phyloP scores from a whole-genome alignment of 2,113 vertebrate species.

The Willisornis vidua region DNA sequence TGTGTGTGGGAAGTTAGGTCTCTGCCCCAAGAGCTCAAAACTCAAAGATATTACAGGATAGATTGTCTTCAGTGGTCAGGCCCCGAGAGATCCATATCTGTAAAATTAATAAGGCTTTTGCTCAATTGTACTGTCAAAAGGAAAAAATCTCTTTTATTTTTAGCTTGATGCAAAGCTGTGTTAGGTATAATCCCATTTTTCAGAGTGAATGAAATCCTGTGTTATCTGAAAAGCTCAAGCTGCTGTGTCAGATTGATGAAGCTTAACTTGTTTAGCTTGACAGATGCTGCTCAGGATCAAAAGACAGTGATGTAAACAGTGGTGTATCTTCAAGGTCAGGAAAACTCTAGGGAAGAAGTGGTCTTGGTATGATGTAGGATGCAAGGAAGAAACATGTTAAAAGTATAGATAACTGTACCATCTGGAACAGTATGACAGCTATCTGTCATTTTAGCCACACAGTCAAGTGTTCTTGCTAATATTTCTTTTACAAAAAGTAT shows the following conservation, averaged over 20 bases:
- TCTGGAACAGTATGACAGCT: background rate
- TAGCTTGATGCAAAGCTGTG: constrained; percentile 6
- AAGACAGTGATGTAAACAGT: constrained; percentile 23
- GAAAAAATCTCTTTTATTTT: constrained; percentile 24
- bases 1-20: background rate
- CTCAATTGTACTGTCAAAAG: background rate
- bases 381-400: background rate
- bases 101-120: background rate
- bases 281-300: constrained; percentile 11
- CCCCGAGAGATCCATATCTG: background rate
- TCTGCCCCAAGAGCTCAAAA: background rate
- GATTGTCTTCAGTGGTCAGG: background rate
- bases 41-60: background rate
- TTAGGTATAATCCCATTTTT: constrained; percentile 44
- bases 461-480: background rate
- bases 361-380: background rate
- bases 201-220: background rate
- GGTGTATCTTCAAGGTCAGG: background rate
- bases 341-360: background rate
- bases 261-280: constrained; percentile 27
- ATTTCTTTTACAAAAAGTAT: background rate
- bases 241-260: constrained; percentile 11
- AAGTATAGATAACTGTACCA: background rate
- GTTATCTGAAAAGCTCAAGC: background rate
- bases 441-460: background rate